These are phyloP conservation scores for Coreoperca whiteheadi DNA, from an alignment of 2,113 vertebrate species.

Conservation along the genomic window DNA sequence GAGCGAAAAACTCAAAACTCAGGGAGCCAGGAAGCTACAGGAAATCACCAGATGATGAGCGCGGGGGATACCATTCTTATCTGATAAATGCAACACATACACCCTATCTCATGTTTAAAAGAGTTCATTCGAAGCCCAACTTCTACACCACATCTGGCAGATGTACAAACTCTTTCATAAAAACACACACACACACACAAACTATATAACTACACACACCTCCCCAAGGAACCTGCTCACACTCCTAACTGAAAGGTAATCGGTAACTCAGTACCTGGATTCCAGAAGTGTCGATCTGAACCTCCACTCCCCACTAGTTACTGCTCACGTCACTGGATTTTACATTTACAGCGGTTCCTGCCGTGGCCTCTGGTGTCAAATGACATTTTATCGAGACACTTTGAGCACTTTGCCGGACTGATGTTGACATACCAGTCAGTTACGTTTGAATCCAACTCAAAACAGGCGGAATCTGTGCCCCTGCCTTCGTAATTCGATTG, in stretches of 20 bases:
- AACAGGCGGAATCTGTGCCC: constrained; percentile 12
- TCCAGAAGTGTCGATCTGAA: constrained; percentile 8
- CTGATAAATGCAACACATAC: constrained; percentile 7
- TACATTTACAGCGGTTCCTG: constrained; percentile 56
- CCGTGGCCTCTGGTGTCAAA: not conserved
- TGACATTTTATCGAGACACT: no score
- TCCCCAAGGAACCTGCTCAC: not conserved
- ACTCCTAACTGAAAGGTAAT: constrained; percentile 19
- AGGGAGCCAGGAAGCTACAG: not conserved
- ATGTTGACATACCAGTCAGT: not conserved
- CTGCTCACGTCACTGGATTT: constrained; percentile 52
- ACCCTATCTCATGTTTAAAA: constrained; percentile 49
- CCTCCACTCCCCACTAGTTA: constrained; percentile 29
- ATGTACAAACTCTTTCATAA: not conserved
- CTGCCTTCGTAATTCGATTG: constrained; percentile 18
- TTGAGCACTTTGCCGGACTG: no score
- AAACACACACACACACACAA: not conserved
- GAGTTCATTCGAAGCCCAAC: constrained; percentile 51
- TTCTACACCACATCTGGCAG: not conserved
- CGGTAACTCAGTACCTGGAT: constrained; percentile 51
- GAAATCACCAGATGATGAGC: not conserved
- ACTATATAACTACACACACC: not conserved
- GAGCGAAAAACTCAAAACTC: not conserved
- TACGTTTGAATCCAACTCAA: constrained; percentile 13
- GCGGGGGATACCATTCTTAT: not conserved